Conservation (phyloP, 2,113 vertebrate genomes). For the Nerophis lumbriciformis region DNA sequence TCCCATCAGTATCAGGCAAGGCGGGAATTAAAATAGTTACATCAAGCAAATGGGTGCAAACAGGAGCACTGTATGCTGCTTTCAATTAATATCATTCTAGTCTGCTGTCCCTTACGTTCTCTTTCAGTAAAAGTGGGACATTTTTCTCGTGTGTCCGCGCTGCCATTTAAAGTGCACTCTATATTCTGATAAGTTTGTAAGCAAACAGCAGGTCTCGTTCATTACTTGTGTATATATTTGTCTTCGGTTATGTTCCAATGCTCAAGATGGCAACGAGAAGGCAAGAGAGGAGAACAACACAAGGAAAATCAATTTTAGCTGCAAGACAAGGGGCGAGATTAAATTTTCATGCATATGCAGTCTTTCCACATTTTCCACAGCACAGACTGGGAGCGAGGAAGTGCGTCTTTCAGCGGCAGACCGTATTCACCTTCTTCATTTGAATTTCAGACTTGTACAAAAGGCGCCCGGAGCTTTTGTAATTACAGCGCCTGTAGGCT, state of each 20-base stretch:
- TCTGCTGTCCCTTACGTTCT: slow-evolving; percentile 5
- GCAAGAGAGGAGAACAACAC: slow-evolving; percentile 12
- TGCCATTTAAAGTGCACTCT: slow-evolving; percentile 20
- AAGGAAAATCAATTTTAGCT: slow-evolving; percentile 19
- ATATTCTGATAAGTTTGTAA: slow-evolving; percentile 17
- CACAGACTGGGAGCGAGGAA: slow-evolving; percentile 25
- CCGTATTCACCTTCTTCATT: slow-evolving; percentile 25
- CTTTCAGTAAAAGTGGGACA: not conserved
- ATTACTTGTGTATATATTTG: slow-evolving; percentile 2
- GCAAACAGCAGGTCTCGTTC: not conserved
- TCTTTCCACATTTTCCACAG: slow-evolving; percentile 11
- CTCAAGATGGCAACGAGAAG: slow-evolving; percentile 14
- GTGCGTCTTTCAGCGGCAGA: slow-evolving; percentile 30
- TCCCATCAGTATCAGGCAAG: slow-evolving; percentile 31
- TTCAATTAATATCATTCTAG: slow-evolving; percentile 18
- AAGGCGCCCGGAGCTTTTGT: slow-evolving; percentile 24
- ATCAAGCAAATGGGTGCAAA: slow-evolving; percentile 19
- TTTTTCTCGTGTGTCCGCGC: too few species aligned
- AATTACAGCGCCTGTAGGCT: slow-evolving; percentile 29
- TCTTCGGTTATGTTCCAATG: not conserved
- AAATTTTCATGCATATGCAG: slow-evolving; percentile 52
- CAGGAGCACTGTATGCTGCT: not conserved
- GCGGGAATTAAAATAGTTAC: slow-evolving; percentile 30
- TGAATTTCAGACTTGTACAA: slow-evolving; percentile 33
- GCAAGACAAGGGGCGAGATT: slow-evolving; percentile 39